Evolutionary conservation across 2,888 invertebrate genomes (phyloP).

Genomic region (Sialis fuliginosa): DNA sequence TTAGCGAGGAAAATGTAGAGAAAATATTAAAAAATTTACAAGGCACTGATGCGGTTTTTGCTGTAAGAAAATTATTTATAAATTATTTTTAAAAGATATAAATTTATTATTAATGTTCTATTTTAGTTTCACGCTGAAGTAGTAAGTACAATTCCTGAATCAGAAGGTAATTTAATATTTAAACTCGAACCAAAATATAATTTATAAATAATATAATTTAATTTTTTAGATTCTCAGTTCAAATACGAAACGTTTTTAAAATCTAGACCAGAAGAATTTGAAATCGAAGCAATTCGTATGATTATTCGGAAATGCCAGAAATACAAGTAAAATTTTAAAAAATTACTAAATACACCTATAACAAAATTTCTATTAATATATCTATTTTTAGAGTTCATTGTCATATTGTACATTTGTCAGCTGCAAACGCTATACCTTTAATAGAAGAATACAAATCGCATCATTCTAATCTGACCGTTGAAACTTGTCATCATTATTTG

Average conservation of each 20-base stretch:
- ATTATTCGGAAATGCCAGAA: conserved; percentile 36
- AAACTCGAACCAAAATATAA: too few relatives aligned
- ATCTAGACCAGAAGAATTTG: conserved; percentile 47
- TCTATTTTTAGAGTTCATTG: conserved; percentile 32
- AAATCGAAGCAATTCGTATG: conserved; percentile 41
- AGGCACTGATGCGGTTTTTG: conserved; percentile 39
- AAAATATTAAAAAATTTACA: conserved; percentile 37
- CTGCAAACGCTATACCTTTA: conserved; percentile 38
- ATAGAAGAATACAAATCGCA: conserved; percentile 32
- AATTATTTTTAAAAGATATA: neutral
- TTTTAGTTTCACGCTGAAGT: conserved; percentile 54
- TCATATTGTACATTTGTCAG: conserved; percentile 51
- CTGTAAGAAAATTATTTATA: conserved; percentile 28
- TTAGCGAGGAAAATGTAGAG: conserved; percentile 34
- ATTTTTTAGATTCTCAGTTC: conserved; percentile 27
- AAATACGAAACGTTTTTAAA: conserved; percentile 43
- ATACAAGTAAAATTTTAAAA: conserved; percentile 27
- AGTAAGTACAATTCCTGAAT: conserved; percentile 22
- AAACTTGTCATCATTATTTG: conserved; percentile 59
- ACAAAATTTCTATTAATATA: neutral
- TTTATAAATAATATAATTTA: neutral
- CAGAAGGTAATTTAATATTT: neutral
- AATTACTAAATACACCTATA: neutral
- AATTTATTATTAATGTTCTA: conserved; percentile 1
- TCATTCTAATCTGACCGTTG: conserved; percentile 42